Base-by-base conservation (phyloP, 2,797 vertebrate genomes). In the Sarcophilus harrisii region DNA sequence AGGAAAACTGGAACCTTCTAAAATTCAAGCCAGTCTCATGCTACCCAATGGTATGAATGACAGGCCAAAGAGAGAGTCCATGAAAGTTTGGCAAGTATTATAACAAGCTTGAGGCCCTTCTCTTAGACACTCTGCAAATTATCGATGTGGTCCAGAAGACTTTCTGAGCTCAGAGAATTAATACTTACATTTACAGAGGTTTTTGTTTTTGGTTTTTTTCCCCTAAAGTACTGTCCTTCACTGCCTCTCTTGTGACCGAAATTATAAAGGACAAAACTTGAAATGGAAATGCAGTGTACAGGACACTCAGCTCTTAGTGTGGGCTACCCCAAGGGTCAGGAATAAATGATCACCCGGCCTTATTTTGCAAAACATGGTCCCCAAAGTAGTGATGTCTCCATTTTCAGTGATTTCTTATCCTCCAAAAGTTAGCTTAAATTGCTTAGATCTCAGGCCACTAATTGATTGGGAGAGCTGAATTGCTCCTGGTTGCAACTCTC, bases 131-230 rank as follows among this genome's bases (percentile, higher is more conserved):
- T 97, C 94, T 97, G 62, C 62, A 96, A 96, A 0, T 60, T 96
- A 94, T 92, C 90, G 95, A 97, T 95, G 98, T 97, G 92, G n/a
- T 45, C 66, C n/a, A 81, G 8, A 73, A 98, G 81, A 91, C 95
- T 54, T 91, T 66, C 52, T 27, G 95, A 95, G 81, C 57, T 92
- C 94, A 96, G 95, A 96, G 97, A 96, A 96, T 55, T 55, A 55
- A 55, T 55, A 55, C 54, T 55, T 55, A 10, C 54, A 55, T 55
- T 55, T 55, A 55, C 54, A 55, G 9, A 55, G 54, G 0, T 55
- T 55, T 10, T 49, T 49, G 49, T 49, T 49, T 49, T 49, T 49
- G 49, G 49, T 49, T 52, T 52, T 52, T 52, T 55, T 55, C 11
- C 54, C 54, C 54, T 55, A 55, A 55, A 55, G 9, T 55, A 55